Evolutionary conservation across 2,888 invertebrate species (phyloP), one percentile per base, ranked within the genome.

Genomic region (Trilocha varians): DNA sequence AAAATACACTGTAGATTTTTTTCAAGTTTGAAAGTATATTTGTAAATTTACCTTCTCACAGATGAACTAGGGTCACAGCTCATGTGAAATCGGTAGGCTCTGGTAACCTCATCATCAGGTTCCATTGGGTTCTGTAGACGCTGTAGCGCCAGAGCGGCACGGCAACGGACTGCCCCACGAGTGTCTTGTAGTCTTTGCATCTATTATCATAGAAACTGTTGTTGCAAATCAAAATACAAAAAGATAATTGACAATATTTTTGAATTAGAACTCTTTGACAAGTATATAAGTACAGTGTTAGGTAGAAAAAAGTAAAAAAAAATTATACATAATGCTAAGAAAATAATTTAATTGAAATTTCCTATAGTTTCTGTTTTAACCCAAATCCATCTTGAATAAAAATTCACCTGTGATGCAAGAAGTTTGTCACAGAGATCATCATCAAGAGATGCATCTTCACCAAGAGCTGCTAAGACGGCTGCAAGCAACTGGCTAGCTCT

Each of bases 91-190:
- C 90, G 82, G 54, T 92, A 93, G 0, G 91, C 88, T 52, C 90
- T 87, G 1, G 94, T 91, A 1, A 96, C 91, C 1, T 89, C 90
- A 67, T 96, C 96, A 25, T 91, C 87, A 0, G 88, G 87, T 59
- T 94, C 90, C 38, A 80, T 80, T 0, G 95, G 94, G 56, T 94
- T 91, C 70, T 97, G 97, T 1, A 97, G 80, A 3, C 96, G 87
- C 42, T 92, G 90, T 34, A 97, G 77, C 0, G 95, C 93, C 17
- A 90, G 71, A 0, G 95, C 91, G 0, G 96, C 96, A 55, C 95
- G 91, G 32, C 91, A 90, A 14, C 96, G 87, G 3, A 97, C 93
- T 39, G 90, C 89, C 1, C 92, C 88, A 36, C 92, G 89, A 6
- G 90, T 88, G 63, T 96, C 96, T 79, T 93, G 83, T 1, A 85